Evolutionary conservation across 2,888 invertebrate genomes (phyloP), one percentile per base, ranked within the genome.

Genomic region (Cheilosia variabilis): DNA sequence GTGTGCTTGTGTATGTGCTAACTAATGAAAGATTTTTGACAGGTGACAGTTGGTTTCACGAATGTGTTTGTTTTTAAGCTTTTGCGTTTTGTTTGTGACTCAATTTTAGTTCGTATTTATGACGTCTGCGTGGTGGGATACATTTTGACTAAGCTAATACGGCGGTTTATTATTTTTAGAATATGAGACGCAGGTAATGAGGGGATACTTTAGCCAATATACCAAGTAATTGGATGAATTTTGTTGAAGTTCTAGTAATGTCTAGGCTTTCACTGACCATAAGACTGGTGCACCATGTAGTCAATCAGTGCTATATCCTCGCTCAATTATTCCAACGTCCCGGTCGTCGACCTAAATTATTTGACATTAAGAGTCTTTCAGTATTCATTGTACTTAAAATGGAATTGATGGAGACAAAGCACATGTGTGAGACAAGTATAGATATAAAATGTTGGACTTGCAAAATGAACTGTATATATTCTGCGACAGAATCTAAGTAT

Each of bases 231-330:
- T 73, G 17, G 62, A 72, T 82, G 72, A 50, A 17, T 45, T 63
- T 53, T 57, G n/a, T 13, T 13, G 15, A 43, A 7, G 9, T 37
- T 62, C 45, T n/a, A 47, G 10, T 73, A 17, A 52, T 27, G 47
- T 68, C 19, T 17, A 78, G 47, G 43, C 47, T 80, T 55, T 65
- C 69, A 86, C 86, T 86, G 86, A 86, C 86, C 86, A 86, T 80
- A 76, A 63, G 10, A 55, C 53, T 37, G 80, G 57, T 68, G 62
- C 22, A 72, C 19, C 52, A 53, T 68, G 76, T 22, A 45, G 86
- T 86, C 86, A 86, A 63, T 81, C 81, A 50, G 86, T 86, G 68
- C 47, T 73, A 81, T 86, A 86, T 86, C 86, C 86, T 63, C 68
- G 76, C 10, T 72, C n/a, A 57, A 81, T 41, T 57, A 50, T 68